phyloP scores from a whole-genome alignment of 2,888 invertebrate genomes.

The Netelia fuscicornis region DNA sequence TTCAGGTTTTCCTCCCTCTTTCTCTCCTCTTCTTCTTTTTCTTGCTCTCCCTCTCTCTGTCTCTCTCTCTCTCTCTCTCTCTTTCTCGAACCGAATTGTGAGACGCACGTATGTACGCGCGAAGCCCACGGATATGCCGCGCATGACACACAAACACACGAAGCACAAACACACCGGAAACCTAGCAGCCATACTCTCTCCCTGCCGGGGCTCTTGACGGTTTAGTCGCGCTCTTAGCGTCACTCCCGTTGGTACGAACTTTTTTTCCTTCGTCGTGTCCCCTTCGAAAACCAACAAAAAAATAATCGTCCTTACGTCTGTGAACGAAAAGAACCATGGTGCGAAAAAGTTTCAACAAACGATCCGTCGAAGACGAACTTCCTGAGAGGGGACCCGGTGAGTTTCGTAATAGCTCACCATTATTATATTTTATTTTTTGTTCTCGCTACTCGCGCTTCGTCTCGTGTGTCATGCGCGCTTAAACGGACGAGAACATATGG shows the following conservation, averaged over 20 bases:
- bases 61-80: background rate
- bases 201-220: slow-evolving; percentile 32
- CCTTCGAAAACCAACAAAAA: background rate
- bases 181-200: slow-evolving; percentile 23
- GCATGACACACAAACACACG: slow-evolving; percentile 45
- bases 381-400: slow-evolving; percentile 87
- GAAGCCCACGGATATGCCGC: slow-evolving; percentile 20
- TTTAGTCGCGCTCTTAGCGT: slow-evolving; percentile 67
- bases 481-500: slow-evolving; percentile 62
- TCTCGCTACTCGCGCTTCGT: no score
- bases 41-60: slow-evolving; percentile 1
- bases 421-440: background rate
- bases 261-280: slow-evolving; percentile 10
- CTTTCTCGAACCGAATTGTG: background rate
- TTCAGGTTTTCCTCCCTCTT: slow-evolving; percentile 66
- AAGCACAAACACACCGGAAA: slow-evolving; percentile 35
- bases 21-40: slow-evolving; percentile 33
- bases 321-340: slow-evolving; percentile 82
- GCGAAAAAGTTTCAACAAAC: slow-evolving; percentile 78
- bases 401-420: slow-evolving; percentile 71
- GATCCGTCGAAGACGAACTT: slow-evolving; percentile 80
- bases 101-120: background rate
- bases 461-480: slow-evolving; percentile 30
- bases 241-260: slow-evolving; percentile 53
- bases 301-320: background rate